Base-by-base conservation (phyloP, 2,113 vertebrate species). In the Pycnonotus jocosus region DNA sequence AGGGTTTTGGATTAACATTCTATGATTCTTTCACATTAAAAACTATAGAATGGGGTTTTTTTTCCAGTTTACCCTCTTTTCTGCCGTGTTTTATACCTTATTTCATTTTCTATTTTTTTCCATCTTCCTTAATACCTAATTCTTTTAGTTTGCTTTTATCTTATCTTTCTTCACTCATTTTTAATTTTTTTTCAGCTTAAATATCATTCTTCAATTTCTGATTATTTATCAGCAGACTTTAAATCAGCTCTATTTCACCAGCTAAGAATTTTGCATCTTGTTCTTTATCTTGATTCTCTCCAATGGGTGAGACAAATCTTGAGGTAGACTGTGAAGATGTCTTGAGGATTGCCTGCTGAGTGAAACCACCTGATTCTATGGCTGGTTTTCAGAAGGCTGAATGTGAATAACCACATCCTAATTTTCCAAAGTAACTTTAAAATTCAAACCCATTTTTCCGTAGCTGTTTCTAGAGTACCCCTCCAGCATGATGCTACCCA, bases 401-500 rank as follows among this genome's bases (percentile, higher is more conserved):
- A 64, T 24, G 17, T 69, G 33, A 95, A 30, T 44, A 86, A 27
- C 8, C 12, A 9, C 0, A 1, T 72, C 58, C 8, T 50, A 71
- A 54, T 71, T 76, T 72, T n/a, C 13, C 37, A 73, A 86, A 51
- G 13, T 38, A 83, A 53, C 15, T 37, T 14, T 84, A 45, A 95
- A 92, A 96, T 93, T 93, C 21, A 83, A 69, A 91, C 35, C 11
- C 11, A 13, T 28, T 94, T 96, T 91, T 35, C 31, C 7, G 0
- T 17, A 68, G 20, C 14, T 88, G 28, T 65, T 88, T 83, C 54
- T 88, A 71, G 87, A 71, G 20, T 64, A 40, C 10, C 16, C 66
- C 74, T 82, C 27, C 61, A 27, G 31, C 0, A 0, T 68, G 31
- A 31, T 2, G 1, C 47, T 62, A n/a, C 9, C 4, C 3, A 3